phyloP scores from a whole-genome alignment of 2,113 vertebrate genomes.

The Gnathonemus longibarbis region DNA sequence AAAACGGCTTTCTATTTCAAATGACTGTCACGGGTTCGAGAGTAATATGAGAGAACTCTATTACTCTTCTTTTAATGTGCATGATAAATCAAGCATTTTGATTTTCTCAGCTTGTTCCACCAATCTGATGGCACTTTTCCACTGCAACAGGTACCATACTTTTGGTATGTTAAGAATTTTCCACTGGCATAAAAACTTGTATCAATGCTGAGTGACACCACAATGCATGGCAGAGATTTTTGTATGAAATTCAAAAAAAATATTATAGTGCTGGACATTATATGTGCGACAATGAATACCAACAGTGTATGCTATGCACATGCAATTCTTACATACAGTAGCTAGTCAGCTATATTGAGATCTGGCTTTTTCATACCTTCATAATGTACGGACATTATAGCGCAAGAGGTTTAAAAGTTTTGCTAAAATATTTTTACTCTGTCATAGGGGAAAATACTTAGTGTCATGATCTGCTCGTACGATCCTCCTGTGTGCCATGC shows the following conservation, averaged over 20 bases:
- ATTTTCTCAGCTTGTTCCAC: not conserved
- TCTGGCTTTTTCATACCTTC: not conserved
- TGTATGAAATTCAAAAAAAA: too few relatives aligned
- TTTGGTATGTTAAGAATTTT: too few relatives aligned
- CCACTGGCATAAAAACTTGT: too few relatives aligned
- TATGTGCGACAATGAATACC: too few relatives aligned
- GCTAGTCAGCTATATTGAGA: not conserved
- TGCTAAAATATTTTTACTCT: not conserved
- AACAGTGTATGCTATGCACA: too few relatives aligned
- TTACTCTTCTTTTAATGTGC: not conserved
- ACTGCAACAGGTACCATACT: too few relatives aligned
- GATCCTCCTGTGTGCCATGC: too few relatives aligned
- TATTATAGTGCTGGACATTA: too few relatives aligned
- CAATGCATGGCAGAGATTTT: too few relatives aligned
- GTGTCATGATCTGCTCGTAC: too few relatives aligned
- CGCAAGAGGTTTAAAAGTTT: not conserved
- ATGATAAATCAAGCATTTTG: not conserved
- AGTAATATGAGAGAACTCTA: not conserved
- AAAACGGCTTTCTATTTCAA: not conserved
- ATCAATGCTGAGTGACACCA: not conserved
- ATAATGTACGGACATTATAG: not conserved
- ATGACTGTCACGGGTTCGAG: not conserved
- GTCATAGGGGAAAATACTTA: not conserved
- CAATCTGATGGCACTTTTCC: too few relatives aligned
- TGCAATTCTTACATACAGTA: not conserved